Evolutionary conservation across 1,140 invertebrate species (phyloP), one percentile per base, ranked within the genome.

Genomic region (Orius laevigatus): DNA sequence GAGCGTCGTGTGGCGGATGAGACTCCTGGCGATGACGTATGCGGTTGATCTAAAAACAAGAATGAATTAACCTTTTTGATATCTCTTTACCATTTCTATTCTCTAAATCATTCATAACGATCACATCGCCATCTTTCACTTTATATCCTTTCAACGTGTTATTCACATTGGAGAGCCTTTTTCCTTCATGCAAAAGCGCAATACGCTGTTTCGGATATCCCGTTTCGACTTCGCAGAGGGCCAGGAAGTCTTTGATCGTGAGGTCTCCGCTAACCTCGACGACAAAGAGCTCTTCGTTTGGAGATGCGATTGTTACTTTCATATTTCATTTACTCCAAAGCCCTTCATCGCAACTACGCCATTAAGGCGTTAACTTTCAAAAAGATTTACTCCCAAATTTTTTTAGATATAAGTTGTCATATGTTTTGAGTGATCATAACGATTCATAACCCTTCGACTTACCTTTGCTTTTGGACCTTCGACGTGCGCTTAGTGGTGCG

Each of bases 231-330:
- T 86, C 83, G 68, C 90, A 94, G 56, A 95, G 81, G 1, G 87
- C 89, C 67, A 93, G 94, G 57, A 96, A 92, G 68, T 94, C 94
- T 64, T 91, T 87, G 53, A 95, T 63, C 67, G 94, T 91, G 57
- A 95, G 69, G 57, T 95, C 91, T 62, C 90, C 86, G 50, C 79
- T 80, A 6, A 95, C 86, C 58, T 95, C 90, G 41, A 95, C 63
- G 44, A 80, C 76, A 67, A 92, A 92, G 40, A 93, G 80, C 53
- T 85, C 75, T 64, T 92, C 88, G 51, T 75, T 76, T 39, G 87
- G 65, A 39, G 84, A 89, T 32, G 85, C 85, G 31, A 94, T 80
- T 48, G 89, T 93, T 49, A 96, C 73, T 69, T 86, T 91, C 87
- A 95, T 94, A 8, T 25, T 25, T 25, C n/a, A n/a, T n/a, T n/a